phyloP scores from a whole-genome alignment of 2,888 invertebrate species.

The Gonocerus acuteangulatus region DNA sequence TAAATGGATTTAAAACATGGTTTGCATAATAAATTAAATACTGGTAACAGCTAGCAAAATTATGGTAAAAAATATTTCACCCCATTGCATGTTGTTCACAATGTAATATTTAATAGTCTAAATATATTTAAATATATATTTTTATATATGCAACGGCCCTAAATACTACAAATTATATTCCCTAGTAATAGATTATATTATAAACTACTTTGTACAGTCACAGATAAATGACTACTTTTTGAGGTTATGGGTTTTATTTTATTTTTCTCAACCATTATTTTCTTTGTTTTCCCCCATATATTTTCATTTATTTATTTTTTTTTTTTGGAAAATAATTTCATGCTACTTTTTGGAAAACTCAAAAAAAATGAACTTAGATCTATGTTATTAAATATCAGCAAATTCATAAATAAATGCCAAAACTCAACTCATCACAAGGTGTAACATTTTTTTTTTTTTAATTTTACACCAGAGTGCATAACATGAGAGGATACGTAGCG shows the following conservation, averaged over 20 bases:
- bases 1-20: conserved; percentile 24
- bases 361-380: conserved; percentile 10
- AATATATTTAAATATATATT: not conserved
- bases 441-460: conserved; percentile 5
- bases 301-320: too few relatives aligned
- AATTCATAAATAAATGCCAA: conserved; percentile 16
- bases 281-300: too few relatives aligned
- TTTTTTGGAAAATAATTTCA: conserved; percentile 3
- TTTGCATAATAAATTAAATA: conserved; percentile 31
- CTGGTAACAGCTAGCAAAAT: conserved; percentile 32
- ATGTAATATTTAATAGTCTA: conserved; percentile 19
- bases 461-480: conserved; percentile 24
- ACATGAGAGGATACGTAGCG: conserved; percentile 13
- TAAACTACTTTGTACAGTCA: conserved; percentile 35
- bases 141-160: conserved; percentile 29
- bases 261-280: not conserved
- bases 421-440: conserved; percentile 9
- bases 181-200: conserved; percentile 26
- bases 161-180: conserved; percentile 31
- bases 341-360: conserved; percentile 2
- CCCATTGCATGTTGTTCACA: conserved; percentile 5
- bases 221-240: conserved; percentile 26
- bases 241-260: conserved; percentile 11
- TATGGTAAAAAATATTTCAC: conserved; percentile 31
- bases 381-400: conserved; percentile 13